phyloP scores from a whole-genome alignment of 2,113 vertebrate species.

The Platanista minor region DNA sequence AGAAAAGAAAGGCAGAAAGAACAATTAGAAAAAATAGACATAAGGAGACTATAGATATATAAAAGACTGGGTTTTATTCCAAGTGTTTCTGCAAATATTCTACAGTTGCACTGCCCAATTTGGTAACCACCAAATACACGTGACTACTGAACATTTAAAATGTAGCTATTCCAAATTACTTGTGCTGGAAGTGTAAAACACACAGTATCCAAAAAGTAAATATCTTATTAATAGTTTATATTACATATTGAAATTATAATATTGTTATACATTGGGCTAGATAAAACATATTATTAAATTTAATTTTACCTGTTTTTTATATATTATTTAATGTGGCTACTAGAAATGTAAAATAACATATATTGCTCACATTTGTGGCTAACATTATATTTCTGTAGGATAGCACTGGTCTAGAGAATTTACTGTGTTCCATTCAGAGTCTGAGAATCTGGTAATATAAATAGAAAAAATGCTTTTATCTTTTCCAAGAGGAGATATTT shows the following conservation, averaged over 20 bases:
- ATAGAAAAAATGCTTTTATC: not conserved
- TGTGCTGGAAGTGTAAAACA: not conserved
- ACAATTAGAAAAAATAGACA: slow-evolving; percentile 10
- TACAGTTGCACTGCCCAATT: not conserved
- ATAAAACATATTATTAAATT: not conserved
- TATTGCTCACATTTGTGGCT: not conserved
- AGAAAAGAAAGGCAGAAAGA: slow-evolving; percentile 38
- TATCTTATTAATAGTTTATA: not conserved
- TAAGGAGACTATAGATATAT: not conserved
- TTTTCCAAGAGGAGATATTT: not conserved
- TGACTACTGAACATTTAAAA: not conserved
- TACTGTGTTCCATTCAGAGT: not conserved
- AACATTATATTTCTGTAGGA: not conserved
- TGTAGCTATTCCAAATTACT: not conserved
- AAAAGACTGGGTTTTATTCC: not conserved
- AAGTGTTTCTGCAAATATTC: not conserved
- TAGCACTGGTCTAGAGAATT: not conserved
- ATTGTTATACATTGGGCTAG: not conserved
- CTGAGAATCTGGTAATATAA: not conserved
- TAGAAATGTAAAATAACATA: not conserved
- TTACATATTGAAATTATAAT: not conserved
- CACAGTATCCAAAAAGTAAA: not conserved
- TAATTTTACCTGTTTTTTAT: not conserved
- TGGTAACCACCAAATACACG: not conserved
- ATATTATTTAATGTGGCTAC: not conserved